phyloP scores from a whole-genome alignment of 2,797 vertebrate species.

The Pelobates cultripes region DNA sequence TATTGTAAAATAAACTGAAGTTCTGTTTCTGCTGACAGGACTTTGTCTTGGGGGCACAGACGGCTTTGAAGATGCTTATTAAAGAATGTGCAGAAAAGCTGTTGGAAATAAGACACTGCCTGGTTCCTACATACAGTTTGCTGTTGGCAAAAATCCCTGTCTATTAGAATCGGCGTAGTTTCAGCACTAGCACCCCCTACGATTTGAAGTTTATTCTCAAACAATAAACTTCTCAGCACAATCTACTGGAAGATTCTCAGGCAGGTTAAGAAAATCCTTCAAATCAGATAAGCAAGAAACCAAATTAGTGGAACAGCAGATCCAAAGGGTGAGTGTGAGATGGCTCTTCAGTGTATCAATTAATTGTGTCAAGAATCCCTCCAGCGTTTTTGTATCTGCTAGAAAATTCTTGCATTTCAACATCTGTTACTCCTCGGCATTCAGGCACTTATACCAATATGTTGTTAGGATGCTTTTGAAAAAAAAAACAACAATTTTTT shows the following conservation, averaged over 20 bases:
- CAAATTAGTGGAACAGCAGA: constrained; percentile 9
- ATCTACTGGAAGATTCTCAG: constrained; percentile 7
- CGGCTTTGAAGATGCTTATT: constrained; percentile 50
- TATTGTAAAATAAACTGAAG: constrained; percentile 31
- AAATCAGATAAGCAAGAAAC: constrained; percentile 5
- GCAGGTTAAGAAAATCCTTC: constrained; percentile 8
- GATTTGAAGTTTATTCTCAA: constrained; percentile 68
- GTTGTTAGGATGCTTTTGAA: not conserved
- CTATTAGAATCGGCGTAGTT: constrained; percentile 60
- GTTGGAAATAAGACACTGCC: constrained; percentile 68
- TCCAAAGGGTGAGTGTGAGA: constrained; percentile 8
- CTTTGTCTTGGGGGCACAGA: constrained; percentile 50
- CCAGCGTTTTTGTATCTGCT: not conserved
- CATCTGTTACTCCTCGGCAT: constrained; percentile 25
- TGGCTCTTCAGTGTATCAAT: constrained; percentile 17
- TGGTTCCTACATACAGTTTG: constrained; percentile 59
- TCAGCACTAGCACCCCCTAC: constrained; percentile 68
- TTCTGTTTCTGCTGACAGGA: constrained; percentile 53
- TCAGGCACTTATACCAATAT: constrained; percentile 17
- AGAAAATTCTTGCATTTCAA: constrained; percentile 8
- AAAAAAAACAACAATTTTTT: not conserved
- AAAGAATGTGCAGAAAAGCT: constrained; percentile 65
- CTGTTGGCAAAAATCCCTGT: constrained; percentile 52
- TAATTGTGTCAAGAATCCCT: constrained; percentile 5
- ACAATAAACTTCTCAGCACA: constrained; percentile 46